Evolutionary conservation across 2,797 vertebrate species (phyloP).

Genomic region (Allobates femoralis): DNA sequence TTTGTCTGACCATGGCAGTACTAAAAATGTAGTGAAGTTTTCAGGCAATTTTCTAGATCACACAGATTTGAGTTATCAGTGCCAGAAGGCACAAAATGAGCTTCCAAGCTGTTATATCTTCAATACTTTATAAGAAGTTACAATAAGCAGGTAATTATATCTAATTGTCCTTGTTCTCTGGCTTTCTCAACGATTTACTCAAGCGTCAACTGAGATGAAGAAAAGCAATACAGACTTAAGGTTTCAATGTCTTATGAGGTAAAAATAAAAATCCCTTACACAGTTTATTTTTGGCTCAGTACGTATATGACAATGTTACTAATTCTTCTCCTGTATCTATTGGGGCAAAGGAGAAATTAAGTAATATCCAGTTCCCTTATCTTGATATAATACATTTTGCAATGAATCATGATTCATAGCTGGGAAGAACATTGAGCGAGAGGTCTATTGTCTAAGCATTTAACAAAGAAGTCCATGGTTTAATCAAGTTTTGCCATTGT

Average conservation of each 20-base stretch:
- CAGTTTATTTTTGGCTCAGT: not conserved
- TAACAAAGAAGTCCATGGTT: not conserved
- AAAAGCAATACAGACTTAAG: not conserved
- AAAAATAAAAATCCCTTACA: too few relatives aligned
- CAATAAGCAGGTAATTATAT: slow-evolving; percentile 29
- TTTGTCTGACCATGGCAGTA: slow-evolving; percentile 22
- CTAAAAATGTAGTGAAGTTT: slow-evolving; percentile 29
- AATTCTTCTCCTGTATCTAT: not conserved
- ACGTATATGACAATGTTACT: not conserved
- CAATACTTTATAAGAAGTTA: slow-evolving; percentile 40
- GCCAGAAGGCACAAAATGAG: slow-evolving; percentile 15
- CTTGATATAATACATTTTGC: too few relatives aligned
- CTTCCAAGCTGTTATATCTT: slow-evolving; percentile 18
- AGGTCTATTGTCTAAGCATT: not conserved
- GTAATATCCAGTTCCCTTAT: not conserved
- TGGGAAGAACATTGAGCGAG: not conserved
- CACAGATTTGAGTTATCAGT: not conserved
- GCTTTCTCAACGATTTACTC: slow-evolving; percentile 2
- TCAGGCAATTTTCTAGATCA: slow-evolving; percentile 31
- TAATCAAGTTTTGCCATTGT: too few relatives aligned
- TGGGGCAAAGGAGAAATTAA: not conserved
- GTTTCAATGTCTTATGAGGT: too few relatives aligned
- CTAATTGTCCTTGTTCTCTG: slow-evolving; percentile 36
- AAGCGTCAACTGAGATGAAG: not conserved
- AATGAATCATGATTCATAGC: not conserved